A percentile compares a stretch with the other conserved stretches of the same genome.
These are phyloP conservation scores for Caerostris extrusa DNA, from an alignment of 1,140 invertebrate genomes.

Conservation along the genomic window DNA sequence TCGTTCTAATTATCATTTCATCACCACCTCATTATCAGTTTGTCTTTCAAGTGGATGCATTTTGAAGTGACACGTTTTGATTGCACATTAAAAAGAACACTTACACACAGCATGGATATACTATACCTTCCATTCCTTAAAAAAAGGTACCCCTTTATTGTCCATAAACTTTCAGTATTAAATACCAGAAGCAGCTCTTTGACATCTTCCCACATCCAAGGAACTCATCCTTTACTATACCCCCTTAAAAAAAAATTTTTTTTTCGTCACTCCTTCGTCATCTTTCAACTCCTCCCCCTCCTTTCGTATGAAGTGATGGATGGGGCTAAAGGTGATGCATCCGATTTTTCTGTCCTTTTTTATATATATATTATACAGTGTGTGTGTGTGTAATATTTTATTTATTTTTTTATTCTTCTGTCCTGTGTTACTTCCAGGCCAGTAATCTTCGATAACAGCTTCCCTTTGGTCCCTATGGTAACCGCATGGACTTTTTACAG, in stretches of 20 bases:
- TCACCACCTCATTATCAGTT: too few relatives aligned
- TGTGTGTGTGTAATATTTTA: conserved; percentile 21
- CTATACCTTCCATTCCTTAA: too few relatives aligned
- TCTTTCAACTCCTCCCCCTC: background rate
- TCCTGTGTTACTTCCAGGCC: background rate
- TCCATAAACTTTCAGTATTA: conserved; percentile 55
- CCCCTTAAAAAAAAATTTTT: background rate
- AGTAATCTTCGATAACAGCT: conserved; percentile 72
- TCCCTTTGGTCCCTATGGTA: conserved; percentile 66
- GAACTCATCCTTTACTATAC: conserved; percentile 22
- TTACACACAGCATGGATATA: too few relatives aligned
- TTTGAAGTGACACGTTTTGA: background rate
- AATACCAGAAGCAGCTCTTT: conserved; percentile 59
- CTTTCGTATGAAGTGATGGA: conserved; percentile 41
- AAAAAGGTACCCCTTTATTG: background rate
- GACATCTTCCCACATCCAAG: conserved; percentile 19
- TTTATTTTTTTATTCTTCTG: conserved; percentile 43
- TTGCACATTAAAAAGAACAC: too few relatives aligned
- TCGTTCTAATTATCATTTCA: too few relatives aligned
- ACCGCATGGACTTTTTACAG: conserved; percentile 70
- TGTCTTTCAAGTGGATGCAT: conserved; percentile 14
- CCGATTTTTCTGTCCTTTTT: conserved; percentile 42
- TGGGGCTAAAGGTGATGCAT: conserved; percentile 62
- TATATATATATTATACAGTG: conserved; percentile 22
- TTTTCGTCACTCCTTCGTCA: conserved; percentile 56